Conservation (phyloP, 2,888 invertebrate genomes). For the Eristalis arbustorum region DNA sequence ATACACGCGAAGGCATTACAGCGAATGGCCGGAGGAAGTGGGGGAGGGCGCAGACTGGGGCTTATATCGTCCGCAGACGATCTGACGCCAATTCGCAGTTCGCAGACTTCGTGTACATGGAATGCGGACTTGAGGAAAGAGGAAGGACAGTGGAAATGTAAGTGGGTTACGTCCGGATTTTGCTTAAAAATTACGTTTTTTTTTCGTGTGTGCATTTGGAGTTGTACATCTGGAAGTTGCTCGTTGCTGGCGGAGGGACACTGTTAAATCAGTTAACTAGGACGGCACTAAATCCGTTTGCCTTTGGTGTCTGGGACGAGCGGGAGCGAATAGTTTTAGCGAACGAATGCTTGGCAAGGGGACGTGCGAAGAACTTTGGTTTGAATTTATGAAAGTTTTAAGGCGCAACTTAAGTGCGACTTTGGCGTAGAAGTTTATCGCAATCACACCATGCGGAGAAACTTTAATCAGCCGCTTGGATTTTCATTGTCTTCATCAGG, state of each 20-base stretch:
- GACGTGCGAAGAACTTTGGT: neutral
- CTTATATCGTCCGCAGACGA: constrained; percentile 55
- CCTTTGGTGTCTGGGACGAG: neutral
- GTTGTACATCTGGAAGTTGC: neutral
- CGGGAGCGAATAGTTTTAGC: neutral
- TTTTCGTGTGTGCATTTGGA: neutral
- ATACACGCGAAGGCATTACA: constrained; percentile 37
- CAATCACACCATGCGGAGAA: neutral
- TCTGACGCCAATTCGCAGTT: constrained; percentile 52
- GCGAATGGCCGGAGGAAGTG: neutral
- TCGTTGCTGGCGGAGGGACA: constrained; percentile 6
- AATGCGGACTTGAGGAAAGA: neutral
- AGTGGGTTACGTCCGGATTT: constrained; percentile 47
- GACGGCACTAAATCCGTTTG: constrained; percentile 5
- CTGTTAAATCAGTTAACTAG: constrained; percentile 37
- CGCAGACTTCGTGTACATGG: neutral
- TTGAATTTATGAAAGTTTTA: neutral
- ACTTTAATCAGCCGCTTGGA: neutral
- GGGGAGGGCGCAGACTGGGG: neutral
- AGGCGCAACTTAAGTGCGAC: neutral
- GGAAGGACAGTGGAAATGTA: constrained; percentile 29
- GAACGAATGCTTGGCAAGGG: neutral
- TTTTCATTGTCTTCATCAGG: neutral
- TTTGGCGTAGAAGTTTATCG: neutral
- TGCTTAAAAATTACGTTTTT: constrained; percentile 20